These are phyloP conservation scores for Amphimedon queenslandica DNA, from an alignment of 37 sponge, comb jelly and placozoan species.

Conservation along the genomic window DNA sequence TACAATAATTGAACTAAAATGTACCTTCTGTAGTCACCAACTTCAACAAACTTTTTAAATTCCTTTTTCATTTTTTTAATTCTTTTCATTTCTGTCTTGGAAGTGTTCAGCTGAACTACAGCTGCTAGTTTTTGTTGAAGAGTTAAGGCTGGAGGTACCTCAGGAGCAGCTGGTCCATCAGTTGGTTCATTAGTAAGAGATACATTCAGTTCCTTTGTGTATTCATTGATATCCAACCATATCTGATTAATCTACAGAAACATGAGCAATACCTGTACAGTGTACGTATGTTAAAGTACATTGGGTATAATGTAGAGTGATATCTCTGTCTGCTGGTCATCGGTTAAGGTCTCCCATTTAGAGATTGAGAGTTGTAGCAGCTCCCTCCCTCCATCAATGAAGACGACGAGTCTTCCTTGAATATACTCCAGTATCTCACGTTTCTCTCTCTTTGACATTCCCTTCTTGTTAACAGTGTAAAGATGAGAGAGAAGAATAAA, in stretches of 20 bases:
- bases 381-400: constrained; percentile 38
- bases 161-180: too few species aligned
- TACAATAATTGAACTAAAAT: neutral
- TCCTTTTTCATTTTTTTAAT: constrained; percentile 39
- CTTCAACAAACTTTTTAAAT: constrained; percentile 22
- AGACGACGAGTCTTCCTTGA: constrained; percentile 44
- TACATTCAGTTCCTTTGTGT: too few species aligned
- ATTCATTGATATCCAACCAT: too few species aligned
- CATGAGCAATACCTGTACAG: too few species aligned
- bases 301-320: constrained; percentile 57
- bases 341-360: constrained; percentile 38
- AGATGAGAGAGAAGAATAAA: constrained; percentile 57
- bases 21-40: constrained; percentile 38
- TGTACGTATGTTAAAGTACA: too few species aligned
- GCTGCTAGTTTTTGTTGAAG: constrained; percentile 10
- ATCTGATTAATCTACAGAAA: too few species aligned
- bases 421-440: constrained; percentile 51
- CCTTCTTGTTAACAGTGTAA: constrained; percentile 49
- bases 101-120: constrained; percentile 27
- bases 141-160: too few species aligned
- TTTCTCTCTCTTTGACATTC: constrained; percentile 48
- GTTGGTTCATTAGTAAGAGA: too few species aligned
- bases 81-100: constrained; percentile 20
- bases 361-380: constrained; percentile 21
- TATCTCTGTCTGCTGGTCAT: constrained; percentile 38